Conservation (phyloP, 2,113 vertebrate genomes). For the Pachyramphus minor region DNA sequence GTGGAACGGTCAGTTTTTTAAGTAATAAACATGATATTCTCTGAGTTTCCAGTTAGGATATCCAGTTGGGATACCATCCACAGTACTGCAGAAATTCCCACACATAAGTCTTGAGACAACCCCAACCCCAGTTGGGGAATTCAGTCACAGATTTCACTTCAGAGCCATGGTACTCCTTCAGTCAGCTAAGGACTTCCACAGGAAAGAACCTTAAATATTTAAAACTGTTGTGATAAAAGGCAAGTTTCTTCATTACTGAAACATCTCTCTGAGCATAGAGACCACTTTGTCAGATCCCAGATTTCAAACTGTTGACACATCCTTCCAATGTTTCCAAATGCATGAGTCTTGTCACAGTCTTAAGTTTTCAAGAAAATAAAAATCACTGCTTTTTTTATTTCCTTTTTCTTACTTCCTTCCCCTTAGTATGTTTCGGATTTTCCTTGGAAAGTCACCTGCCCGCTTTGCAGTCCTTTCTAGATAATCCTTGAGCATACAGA, state of each 20-base stretch:
- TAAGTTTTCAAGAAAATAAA: not conserved
- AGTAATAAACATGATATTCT: constrained; percentile 8
- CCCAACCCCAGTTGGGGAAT: not conserved
- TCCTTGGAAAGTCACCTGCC: not conserved
- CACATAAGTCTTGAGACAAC: not conserved
- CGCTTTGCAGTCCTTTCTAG: not conserved
- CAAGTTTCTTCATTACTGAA: not conserved
- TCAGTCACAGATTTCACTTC: constrained; percentile 1
- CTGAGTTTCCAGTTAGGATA: constrained; percentile 26
- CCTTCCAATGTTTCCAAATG: not conserved
- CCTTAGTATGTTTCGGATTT: not conserved
- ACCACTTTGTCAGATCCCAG: not conserved
- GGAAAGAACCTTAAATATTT: not conserved
- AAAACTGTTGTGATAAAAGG: not conserved
- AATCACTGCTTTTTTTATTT: not conserved
- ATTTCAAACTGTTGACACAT: not conserved
- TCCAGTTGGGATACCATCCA: not conserved
- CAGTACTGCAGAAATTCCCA: not conserved
- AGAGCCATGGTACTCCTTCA: not conserved
- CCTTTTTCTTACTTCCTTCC: not conserved
- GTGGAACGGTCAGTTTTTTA: not conserved
- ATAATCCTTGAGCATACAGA: not conserved
- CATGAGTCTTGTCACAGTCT: not conserved
- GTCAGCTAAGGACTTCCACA: not conserved
- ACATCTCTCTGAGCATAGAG: not conserved